Conservation (phyloP, 64 coral and sea anemone species). For the Exaiptasia diaphana region DNA sequence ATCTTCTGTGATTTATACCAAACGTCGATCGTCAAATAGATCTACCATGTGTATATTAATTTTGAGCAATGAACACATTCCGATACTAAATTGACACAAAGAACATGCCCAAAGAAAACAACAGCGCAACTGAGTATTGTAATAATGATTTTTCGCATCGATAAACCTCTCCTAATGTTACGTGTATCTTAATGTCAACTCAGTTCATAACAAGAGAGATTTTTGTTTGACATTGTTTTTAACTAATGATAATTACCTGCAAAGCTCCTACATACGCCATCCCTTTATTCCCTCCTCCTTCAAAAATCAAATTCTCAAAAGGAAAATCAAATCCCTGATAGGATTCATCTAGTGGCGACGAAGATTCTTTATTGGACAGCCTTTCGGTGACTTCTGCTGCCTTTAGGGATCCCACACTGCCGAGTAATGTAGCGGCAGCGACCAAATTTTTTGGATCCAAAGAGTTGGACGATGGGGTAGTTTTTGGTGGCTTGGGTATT, state of each 20-base stretch:
- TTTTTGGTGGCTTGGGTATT: background rate
- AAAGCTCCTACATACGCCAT: slow-evolving; percentile 97
- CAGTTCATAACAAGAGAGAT: too few relatives aligned
- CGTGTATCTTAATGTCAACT: too few relatives aligned
- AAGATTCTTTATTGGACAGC: slow-evolving; percentile 26
- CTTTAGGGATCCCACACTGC: slow-evolving; percentile 74
- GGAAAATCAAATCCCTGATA: slow-evolving; percentile 63
- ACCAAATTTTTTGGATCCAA: slow-evolving; percentile 53
- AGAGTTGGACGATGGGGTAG: background rate
- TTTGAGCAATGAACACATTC: too few relatives aligned
- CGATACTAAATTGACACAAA: too few relatives aligned
- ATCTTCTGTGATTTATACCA: too few relatives aligned
- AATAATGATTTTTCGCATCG: too few relatives aligned
- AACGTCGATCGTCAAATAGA: too few relatives aligned
- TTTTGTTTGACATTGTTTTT: too few relatives aligned
- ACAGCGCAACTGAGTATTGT: too few relatives aligned
- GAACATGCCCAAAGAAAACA: too few relatives aligned
- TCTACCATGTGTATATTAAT: too few relatives aligned
- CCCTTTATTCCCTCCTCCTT: slow-evolving; percentile 96
- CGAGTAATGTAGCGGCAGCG: slow-evolving; percentile 68
- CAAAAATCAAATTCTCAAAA: slow-evolving; percentile 95
- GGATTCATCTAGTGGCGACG: slow-evolving; percentile 45
- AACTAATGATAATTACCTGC: slow-evolving; percentile 48
- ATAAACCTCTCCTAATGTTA: too few relatives aligned
- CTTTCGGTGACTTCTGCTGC: slow-evolving; percentile 72